Percentiles rank a stretch among this genome's conserved stretches.
Evolutionary conservation across 2,113 vertebrate species (phyloP).

Genomic region (Proterorhinus semilunaris): DNA sequence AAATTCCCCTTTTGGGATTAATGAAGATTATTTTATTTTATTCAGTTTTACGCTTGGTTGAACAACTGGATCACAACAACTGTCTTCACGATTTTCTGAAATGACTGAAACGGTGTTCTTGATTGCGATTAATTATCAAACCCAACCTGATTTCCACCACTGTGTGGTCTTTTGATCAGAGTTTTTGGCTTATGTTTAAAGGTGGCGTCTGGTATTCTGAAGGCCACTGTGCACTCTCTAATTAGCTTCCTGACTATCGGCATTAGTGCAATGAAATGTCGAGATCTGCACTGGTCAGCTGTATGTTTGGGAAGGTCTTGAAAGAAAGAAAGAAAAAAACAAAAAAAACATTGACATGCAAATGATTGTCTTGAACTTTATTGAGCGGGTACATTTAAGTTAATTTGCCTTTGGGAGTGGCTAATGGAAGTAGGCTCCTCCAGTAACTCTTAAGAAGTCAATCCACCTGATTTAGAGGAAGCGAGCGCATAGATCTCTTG

Average conservation of each 20-base stretch:
- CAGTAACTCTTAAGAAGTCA: constrained; percentile 77
- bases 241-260: constrained; percentile 61
- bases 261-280: constrained; percentile 47
- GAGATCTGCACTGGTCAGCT: constrained; percentile 66
- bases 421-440: constrained; percentile 78
- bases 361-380: constrained; percentile 79
- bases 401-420: constrained; percentile 80
- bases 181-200: not conserved
- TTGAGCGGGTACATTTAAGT: constrained; percentile 80
- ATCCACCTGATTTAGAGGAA: constrained; percentile 79
- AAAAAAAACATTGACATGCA: constrained; percentile 75
- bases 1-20: too few relatives aligned
- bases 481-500: constrained; percentile 73
- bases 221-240: constrained; percentile 37
- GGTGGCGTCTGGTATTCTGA: constrained; percentile 9
- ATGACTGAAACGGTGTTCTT: too few relatives aligned
- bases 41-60: too few relatives aligned
- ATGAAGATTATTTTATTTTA: too few relatives aligned
- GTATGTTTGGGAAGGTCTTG: constrained; percentile 68
- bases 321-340: constrained; percentile 27
- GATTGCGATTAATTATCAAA: too few relatives aligned
- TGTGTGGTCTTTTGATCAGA: not conserved
- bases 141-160: constrained; percentile 18
- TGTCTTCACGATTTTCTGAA: too few relatives aligned
- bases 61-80: too few relatives aligned